Conservation (phyloP, 2,888 invertebrate species). For the Phalera bucephala region DNA sequence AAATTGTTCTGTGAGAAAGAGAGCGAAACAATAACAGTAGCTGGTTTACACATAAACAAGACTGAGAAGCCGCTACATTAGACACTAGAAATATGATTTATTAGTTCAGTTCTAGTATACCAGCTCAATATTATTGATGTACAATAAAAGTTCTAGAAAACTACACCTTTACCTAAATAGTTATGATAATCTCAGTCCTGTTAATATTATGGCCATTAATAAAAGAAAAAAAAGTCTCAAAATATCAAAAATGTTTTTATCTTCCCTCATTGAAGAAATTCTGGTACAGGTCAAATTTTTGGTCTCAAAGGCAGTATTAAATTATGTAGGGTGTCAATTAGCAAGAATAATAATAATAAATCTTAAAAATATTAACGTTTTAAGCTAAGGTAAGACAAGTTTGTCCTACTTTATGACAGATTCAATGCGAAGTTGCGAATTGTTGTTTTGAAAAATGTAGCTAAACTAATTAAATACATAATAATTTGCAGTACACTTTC, state of each 20-base stretch:
- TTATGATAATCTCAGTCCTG: too few relatives aligned
- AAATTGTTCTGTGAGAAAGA: too few relatives aligned
- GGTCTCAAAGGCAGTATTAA: slow-evolving; percentile 73
- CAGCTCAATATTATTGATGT: too few relatives aligned
- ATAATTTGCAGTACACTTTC: slow-evolving; percentile 16
- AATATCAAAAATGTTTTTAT: slow-evolving; percentile 79
- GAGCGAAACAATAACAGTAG: too few relatives aligned
- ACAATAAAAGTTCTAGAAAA: slow-evolving; percentile 4
- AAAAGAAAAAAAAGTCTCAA: slow-evolving; percentile 47
- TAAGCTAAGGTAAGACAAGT: slow-evolving; percentile 43
- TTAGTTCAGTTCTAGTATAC: too few relatives aligned
- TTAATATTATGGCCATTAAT: slow-evolving; percentile 7
- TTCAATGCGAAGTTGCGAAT: slow-evolving; percentile 13
- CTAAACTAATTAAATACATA: too few relatives aligned
- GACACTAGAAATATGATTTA: too few relatives aligned
- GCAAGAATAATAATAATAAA: slow-evolving; percentile 69
- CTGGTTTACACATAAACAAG: too few relatives aligned
- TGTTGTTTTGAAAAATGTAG: too few relatives aligned
- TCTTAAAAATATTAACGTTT: slow-evolving; percentile 72
- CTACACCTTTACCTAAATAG: not conserved
- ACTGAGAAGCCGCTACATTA: too few relatives aligned
- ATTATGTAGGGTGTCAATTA: slow-evolving; percentile 80
- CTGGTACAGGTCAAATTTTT: slow-evolving; percentile 71
- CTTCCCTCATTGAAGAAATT: slow-evolving; percentile 79
- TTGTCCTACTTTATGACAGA: not conserved